These are phyloP conservation scores for Cryptoblepharus egeriae DNA, from an alignment of 2,797 vertebrate species.

Conservation along the genomic window DNA sequence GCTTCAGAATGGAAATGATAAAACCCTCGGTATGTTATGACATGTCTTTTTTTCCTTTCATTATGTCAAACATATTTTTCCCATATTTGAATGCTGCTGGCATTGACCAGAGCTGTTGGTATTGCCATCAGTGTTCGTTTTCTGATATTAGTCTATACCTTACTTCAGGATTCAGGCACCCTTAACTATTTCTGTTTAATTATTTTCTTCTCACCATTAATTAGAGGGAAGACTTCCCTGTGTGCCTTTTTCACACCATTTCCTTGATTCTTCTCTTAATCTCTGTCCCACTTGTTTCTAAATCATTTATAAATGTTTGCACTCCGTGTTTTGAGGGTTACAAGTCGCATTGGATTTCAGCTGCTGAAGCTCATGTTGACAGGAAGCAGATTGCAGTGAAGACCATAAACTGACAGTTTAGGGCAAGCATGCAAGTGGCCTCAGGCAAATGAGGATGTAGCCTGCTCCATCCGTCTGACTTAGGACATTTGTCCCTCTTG, in stretches of 20 bases:
- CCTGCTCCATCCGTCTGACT: constrained; percentile 67
- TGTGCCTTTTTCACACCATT: neutral
- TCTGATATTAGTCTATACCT: neutral
- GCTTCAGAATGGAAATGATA: neutral
- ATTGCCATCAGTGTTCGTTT: neutral
- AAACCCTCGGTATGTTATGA: neutral
- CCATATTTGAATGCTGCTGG: constrained; percentile 7
- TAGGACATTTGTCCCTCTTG: constrained; percentile 77
- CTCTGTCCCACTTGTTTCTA: constrained; percentile 7
- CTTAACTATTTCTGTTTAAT: constrained; percentile 38
- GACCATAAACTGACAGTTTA: constrained; percentile 76
- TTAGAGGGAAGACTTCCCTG: neutral
- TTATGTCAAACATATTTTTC: neutral
- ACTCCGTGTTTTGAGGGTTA: constrained; percentile 56
- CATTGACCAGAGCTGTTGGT: neutral
- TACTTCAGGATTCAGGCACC: constrained; percentile 41
- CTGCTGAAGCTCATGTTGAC: constrained; percentile 71
- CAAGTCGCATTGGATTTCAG: constrained; percentile 46
- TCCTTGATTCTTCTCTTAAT: constrained; percentile 17
- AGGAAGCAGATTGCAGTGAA: constrained; percentile 74
- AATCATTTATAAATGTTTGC: neutral
- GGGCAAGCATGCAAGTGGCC: constrained; percentile 73
- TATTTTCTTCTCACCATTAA: constrained; percentile 15
- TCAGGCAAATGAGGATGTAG: constrained; percentile 67
- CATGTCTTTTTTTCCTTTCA: constrained; percentile 13